Evolutionary conservation across 2,113 vertebrate species (phyloP).

Genomic region (Saccopteryx bilineata): DNA sequence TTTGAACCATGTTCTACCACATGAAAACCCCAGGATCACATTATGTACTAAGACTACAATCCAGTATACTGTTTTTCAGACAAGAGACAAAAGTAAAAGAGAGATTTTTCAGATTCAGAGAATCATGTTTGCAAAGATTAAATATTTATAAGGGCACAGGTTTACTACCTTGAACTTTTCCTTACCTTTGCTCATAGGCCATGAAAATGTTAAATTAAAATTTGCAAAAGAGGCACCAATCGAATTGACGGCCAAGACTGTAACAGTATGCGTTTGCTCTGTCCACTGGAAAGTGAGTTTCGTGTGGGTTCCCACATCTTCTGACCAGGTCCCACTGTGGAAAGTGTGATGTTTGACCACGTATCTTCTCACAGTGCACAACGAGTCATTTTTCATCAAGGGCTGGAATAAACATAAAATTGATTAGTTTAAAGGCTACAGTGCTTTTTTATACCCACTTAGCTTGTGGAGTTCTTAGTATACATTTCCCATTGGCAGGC

Average conservation of each 20-base stretch:
- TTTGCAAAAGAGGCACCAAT: constrained; percentile 92
- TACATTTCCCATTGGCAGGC: neutral
- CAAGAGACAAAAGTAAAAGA: neutral
- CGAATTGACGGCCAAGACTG: constrained; percentile 92
- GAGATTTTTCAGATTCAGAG: neutral
- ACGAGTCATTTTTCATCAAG: constrained; percentile 79
- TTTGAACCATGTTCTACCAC: neutral
- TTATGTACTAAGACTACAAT: neutral
- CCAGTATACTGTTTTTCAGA: constrained; percentile 11
- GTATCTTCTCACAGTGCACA: constrained; percentile 92
- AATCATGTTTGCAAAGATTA: neutral
- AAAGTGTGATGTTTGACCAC: constrained; percentile 86
- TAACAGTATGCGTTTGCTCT: constrained; percentile 89
- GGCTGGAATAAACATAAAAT: constrained; percentile 86
- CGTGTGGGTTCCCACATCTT: constrained; percentile 85
- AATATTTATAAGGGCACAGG: neutral
- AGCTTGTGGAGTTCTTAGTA: neutral
- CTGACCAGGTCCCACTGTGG: constrained; percentile 82
- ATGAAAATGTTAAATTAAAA: constrained; percentile 92
- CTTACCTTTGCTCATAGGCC: constrained; percentile 90
- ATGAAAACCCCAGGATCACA: neutral
- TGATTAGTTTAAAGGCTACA: neutral
- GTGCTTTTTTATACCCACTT: neutral
- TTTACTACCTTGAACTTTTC: neutral
- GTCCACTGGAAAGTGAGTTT: constrained; percentile 91